Conservation (phyloP, 2,797 vertebrate genomes). For the Cyclopterus lumpus region DNA sequence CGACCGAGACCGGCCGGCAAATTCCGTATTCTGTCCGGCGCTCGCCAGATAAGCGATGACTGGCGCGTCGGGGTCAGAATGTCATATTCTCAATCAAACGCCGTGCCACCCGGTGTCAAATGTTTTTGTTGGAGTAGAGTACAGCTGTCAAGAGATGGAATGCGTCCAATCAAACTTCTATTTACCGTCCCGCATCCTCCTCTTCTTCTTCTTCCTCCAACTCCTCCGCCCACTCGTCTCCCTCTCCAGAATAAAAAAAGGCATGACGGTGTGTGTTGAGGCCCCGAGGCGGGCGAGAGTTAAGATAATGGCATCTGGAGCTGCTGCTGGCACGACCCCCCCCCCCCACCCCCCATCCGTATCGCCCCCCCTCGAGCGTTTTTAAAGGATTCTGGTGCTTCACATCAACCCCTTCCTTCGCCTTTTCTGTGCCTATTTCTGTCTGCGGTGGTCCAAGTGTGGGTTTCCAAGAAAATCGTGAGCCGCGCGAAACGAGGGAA, state of each 20-base stretch:
- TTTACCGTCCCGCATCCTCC: constrained; percentile 38
- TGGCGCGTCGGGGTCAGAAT: constrained; percentile 68
- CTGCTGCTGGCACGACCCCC: constrained; percentile 43
- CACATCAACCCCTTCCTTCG: constrained; percentile 44
- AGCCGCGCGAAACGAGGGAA: constrained; percentile 47
- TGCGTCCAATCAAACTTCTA: constrained; percentile 60
- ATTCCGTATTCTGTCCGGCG: constrained; percentile 67
- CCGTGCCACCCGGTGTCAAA: constrained; percentile 70
- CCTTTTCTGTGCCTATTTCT: constrained; percentile 51
- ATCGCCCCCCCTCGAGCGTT: constrained; percentile 41
- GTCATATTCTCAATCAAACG: constrained; percentile 80
- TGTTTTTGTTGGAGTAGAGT: constrained; percentile 66
- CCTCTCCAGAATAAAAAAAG: constrained; percentile 50
- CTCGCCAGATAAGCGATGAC: constrained; percentile 71
- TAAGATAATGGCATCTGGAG: constrained; percentile 66
- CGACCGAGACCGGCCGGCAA: constrained; percentile 11
- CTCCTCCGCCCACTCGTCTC: constrained; percentile 44
- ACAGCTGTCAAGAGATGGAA: constrained; percentile 63
- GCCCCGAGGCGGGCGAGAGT: constrained; percentile 40
- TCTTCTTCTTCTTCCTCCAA: constrained; percentile 18
- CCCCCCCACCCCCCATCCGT: constrained; percentile 14
- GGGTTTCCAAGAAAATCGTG: constrained; percentile 47
- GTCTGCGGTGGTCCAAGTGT: constrained; percentile 39
- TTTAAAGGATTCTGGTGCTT: constrained; percentile 55
- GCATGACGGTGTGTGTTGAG: constrained; percentile 49